These are phyloP conservation scores for Drosophila mercatorum DNA, from an alignment of 2,888 invertebrate genomes.

Conservation along the genomic window DNA sequence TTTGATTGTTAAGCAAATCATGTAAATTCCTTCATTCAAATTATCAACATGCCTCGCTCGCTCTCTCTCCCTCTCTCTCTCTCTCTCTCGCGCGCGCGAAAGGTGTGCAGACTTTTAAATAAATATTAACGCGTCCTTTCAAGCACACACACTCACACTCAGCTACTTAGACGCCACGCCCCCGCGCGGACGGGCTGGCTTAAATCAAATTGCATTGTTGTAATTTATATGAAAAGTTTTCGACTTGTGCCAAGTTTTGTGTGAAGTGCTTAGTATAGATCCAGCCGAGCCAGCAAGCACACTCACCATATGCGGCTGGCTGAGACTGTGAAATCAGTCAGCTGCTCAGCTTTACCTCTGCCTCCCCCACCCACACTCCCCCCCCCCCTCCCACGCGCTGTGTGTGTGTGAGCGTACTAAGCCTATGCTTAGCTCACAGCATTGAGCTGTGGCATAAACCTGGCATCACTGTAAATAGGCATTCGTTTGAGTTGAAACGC, in stretches of 20 bases:
- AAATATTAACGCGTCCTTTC: conserved; percentile 59
- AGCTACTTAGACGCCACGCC: conserved; percentile 10
- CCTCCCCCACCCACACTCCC: fast-evolving
- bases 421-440: conserved; percentile 1
- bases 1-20: conserved; percentile 72
- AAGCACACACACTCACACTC: neutral
- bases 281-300: conserved; percentile 2
- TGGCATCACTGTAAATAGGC: conserved; percentile 1
- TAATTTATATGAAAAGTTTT: conserved; percentile 76
- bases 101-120: conserved; percentile 59
- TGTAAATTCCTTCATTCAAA: conserved; percentile 73
- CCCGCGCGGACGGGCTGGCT: conserved; percentile 38
- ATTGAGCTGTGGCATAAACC: conserved; percentile 19
- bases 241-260: conserved; percentile 38
- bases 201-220: conserved; percentile 62
- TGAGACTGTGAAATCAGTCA: conserved; percentile 36
- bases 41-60: conserved; percentile 50
- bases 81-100: conserved; percentile 11
- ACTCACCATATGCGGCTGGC: neutral
- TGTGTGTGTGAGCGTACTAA: conserved; percentile 4
- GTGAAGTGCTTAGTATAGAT: conserved; percentile 29
- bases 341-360: conserved; percentile 20
- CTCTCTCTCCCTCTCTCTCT: conserved; percentile 11
- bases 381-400: neutral
- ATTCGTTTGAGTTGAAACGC: neutral